Evolutionary conservation across 1,140 invertebrate genomes (phyloP), one percentile per base, ranked within the genome.

Genomic region (Hyles euphorbiae): DNA sequence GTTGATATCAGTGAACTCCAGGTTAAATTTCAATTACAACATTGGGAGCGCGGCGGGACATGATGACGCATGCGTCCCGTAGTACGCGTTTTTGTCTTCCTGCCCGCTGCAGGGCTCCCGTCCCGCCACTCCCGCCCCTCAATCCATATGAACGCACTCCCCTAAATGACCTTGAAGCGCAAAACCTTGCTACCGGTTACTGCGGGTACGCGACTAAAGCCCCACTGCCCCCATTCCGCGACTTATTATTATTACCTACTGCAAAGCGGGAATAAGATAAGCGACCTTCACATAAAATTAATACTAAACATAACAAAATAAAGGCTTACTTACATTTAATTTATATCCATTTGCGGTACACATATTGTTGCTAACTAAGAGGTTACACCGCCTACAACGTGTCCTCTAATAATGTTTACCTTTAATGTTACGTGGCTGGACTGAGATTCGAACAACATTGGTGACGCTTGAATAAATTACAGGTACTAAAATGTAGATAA

Each of bases 161-260:
- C 74, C 68, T 63, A 70, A 70, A 78, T 68, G 72, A 73, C 76
- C 78, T 81, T 74, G 68, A 69, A 67, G 55, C 45, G n/a, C 6
- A 60, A 65, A 60, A 65, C 72, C 58, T 53, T 10, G 61, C 61
- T 67, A 6, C 6, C 5, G 47, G 5, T 40, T 8, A 40, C 36
- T 40, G 36, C 36, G 36, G 36, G 8, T 40, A 3, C 36, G 36
- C 36, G 5, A 40, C 10, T 45, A 8, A 5, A 40, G 36, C 36
- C 8, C 5, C 4, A 40, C 36, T 8, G 5, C 8, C 8, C 36
- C 5, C 8, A 40, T 40, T 40, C 8, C 1, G 8, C 8, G 36
- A 5, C 2, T 40, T 40, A 40, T 40, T 40, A 40, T 40, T 40
- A 40, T 40, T 5, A 8, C 36, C 22, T 22, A 40, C 5, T 40